phyloP scores from a whole-genome alignment of 1,140 invertebrate species.

The Ephestia elutella region DNA sequence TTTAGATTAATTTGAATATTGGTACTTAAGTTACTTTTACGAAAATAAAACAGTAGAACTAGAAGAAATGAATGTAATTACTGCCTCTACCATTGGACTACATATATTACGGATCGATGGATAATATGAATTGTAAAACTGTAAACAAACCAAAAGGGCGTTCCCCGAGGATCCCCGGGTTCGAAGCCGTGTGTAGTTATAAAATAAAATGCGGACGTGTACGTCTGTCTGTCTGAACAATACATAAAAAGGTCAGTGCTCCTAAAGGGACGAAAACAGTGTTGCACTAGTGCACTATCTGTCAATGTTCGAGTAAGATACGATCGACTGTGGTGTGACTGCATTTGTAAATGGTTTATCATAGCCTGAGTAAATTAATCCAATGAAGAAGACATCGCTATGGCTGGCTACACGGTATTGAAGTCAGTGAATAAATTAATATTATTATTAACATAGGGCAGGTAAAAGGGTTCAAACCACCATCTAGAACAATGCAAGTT shows the following conservation, averaged over 20 bases:
- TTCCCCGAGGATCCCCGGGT: slow-evolving; percentile 27
- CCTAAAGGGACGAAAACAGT: slow-evolving; percentile 23
- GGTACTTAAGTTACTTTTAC: no score
- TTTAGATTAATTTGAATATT: no score
- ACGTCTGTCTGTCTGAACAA: slow-evolving; percentile 59
- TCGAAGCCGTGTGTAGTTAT: slow-evolving; percentile 27
- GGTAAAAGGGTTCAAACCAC: no score
- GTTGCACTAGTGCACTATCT: background rate
- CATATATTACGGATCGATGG: no score
- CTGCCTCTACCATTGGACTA: no score
- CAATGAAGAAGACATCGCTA: no score
- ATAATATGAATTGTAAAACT: background rate
- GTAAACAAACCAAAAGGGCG: slow-evolving; percentile 32
- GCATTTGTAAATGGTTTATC: background rate
- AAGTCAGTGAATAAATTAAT: no score
- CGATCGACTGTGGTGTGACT: background rate
- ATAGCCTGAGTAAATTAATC: background rate
- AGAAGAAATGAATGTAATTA: no score
- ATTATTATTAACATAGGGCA: no score
- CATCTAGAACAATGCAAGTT: no score
- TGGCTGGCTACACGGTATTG: no score
- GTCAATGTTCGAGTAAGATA: background rate
- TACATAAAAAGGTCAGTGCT: slow-evolving; percentile 63
- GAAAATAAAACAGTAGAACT: no score
- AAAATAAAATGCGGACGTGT: slow-evolving; percentile 62